These are phyloP conservation scores for Dendroctonus ponderosae DNA, from an alignment of 1,140 invertebrate species.

Conservation along the genomic window DNA sequence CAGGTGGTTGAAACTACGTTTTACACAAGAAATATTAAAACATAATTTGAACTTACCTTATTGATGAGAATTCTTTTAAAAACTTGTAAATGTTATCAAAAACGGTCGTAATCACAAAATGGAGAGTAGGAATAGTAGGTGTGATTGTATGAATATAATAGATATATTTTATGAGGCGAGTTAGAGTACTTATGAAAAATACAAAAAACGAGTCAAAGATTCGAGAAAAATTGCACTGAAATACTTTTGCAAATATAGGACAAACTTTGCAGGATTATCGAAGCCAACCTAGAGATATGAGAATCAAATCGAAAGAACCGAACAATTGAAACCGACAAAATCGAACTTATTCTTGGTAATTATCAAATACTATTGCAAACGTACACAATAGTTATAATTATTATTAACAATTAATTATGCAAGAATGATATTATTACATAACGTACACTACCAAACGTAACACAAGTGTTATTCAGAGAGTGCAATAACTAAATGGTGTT, in stretches of 20 bases:
- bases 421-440: slow-evolving; percentile 55
- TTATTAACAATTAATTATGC: slow-evolving; percentile 54
- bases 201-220: slow-evolving; percentile 21
- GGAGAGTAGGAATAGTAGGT: slow-evolving; percentile 35
- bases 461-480: slow-evolving; percentile 55
- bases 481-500: slow-evolving; percentile 54
- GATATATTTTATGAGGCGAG: slow-evolving; percentile 35
- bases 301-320: slow-evolving; percentile 42
- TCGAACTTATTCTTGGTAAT: slow-evolving; percentile 48
- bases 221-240: slow-evolving; percentile 46
- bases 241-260: slow-evolving; percentile 44
- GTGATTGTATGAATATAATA: slow-evolving; percentile 41
- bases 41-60: slow-evolving; percentile 31
- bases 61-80: slow-evolving; percentile 27
- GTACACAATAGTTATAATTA: slow-evolving; percentile 52
- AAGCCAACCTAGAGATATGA: slow-evolving; percentile 49
- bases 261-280: slow-evolving; percentile 46
- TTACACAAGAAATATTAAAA: not conserved
- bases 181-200: slow-evolving; percentile 37
- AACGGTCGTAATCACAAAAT: slow-evolving; percentile 37
- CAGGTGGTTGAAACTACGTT: slow-evolving; percentile 7
- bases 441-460: slow-evolving; percentile 55
- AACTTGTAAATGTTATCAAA: slow-evolving; percentile 36
- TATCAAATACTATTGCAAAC: slow-evolving; percentile 50
- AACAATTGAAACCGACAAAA: slow-evolving; percentile 47